A percentile compares a stretch with the other conserved stretches of the same genome.
These are phyloP conservation scores for Zapornia atra DNA, from an alignment of 2,113 vertebrate genomes.

Conservation along the genomic window DNA sequence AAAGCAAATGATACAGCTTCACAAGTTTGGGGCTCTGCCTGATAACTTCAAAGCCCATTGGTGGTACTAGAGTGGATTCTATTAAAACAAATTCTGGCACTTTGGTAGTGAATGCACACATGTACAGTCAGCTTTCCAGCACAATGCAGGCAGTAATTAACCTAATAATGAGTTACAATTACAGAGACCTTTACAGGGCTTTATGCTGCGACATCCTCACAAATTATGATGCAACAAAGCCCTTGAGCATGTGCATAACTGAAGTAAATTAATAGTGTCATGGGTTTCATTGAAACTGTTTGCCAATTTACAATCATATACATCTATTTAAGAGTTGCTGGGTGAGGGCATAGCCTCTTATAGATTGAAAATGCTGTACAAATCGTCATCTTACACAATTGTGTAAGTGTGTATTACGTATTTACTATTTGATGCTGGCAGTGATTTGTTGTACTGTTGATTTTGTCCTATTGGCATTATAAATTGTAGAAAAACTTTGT, in stretches of 20 bases:
- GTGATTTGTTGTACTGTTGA: background rate
- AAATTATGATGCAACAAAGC: slow-evolving; percentile 41
- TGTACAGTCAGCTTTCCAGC: background rate
- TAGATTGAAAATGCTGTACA: background rate
- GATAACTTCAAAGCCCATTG: background rate
- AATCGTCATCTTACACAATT: background rate
- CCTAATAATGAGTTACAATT: slow-evolving; percentile 27
- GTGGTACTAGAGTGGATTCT: background rate
- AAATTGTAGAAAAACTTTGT: background rate
- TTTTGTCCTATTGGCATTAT: background rate
- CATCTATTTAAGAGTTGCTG: background rate
- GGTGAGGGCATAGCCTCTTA: background rate
- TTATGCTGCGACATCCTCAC: background rate
- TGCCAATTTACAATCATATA: background rate
- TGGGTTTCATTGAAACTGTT: slow-evolving; percentile 63
- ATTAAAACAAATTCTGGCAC: background rate
- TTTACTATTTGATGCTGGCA: background rate
- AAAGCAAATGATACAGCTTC: background rate
- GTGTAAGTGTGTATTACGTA: background rate
- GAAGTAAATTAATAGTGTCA: slow-evolving; percentile 47
- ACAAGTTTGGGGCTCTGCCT: background rate
- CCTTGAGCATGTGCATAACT: slow-evolving; percentile 5
- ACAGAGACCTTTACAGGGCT: background rate
- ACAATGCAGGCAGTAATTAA: background rate
- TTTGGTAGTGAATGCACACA: background rate